Base-by-base conservation (phyloP, 2,888 invertebrate species). In the Lydus trimaculatus region DNA sequence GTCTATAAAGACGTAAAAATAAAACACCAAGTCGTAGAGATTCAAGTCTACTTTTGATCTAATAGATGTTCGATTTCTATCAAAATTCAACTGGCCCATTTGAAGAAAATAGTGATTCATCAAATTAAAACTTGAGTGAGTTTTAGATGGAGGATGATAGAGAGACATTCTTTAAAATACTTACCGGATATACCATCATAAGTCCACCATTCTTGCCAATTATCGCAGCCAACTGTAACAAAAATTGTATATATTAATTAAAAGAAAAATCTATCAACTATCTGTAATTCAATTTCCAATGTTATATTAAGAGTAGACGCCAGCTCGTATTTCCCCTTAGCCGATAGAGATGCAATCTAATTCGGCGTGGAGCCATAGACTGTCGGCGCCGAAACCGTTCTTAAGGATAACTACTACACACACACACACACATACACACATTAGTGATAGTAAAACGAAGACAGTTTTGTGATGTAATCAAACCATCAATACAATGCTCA, bases 181-280 rank as follows among this genome's bases (percentile, higher is more conserved):
- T 87, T 84, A 93, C 94, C 94, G 84, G 94, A 94, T 83, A 94
- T 94, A 31, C 94, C 96, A 87, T 96, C 96, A 88, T 96, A 96
- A 79, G 95, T 96, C 96, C 96, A 96, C 96, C 94, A 94, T 87
- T 93, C 93, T 83, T 93, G 93, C 94, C 94, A 94, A 85, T 92
- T 93, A 79, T 92, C 92, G 77, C 90, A 88, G 74, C 90, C 90
- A 84, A 90, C 93, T 93, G 90, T 25, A 89, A 90, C 81, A 81
- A 81, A 58, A 59, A 59, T 65, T 60, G 31, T 61, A 6, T 61
- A 6, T 69, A 67, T 59, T 58, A 43, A 23, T 63, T 59, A 68
- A 62, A 61, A 56, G 2, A 58, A 61, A 17, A 61, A 67, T 61
- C 48, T 20, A 48, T 48, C 20, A 48, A 43, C 9, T 20, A 11